Base-by-base conservation (phyloP, 2,888 invertebrate species). In the Bhutanitis thaidina region DNA sequence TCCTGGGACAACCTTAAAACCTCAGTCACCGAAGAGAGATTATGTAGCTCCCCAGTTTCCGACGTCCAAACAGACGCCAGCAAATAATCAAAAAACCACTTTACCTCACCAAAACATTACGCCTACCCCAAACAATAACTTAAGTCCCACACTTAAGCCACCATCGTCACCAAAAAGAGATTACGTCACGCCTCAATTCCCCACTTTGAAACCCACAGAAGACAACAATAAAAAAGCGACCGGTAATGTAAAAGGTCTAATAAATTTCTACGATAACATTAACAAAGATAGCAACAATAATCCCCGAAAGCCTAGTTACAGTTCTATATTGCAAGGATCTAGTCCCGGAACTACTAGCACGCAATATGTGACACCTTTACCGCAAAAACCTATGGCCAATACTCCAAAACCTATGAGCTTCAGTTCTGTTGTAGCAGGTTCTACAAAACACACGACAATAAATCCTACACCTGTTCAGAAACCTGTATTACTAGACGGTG, bases 171-270 rank as follows among this genome's bases (percentile, higher is more conserved):
- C 66, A 30, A 73, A 64, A 63, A 63, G 80, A 48, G 79, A 78
- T 57, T 80, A 74, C 49, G 71, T 80, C 12, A 67, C 73, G 0
- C 71, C 80, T 29, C 68, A 68, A 53, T 64, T 59, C 41, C 65
- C 70, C n/a, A 59, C 61, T 10, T 37, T 60, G 12, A 64, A 58
- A 51, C 61, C 69, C 12, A 4, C 45, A 14, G 55, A 57, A 54
- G 69, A 57, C 43, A 62, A 61, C 35, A 67, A 71, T 47, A 64
- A 59, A 30, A 43, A 49, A 29, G 56, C 64, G 36, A 58, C 65
- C 8, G 77, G 80, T 37, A 83, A 81, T 61, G 87, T 89, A 1
- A 80, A 86, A 61, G 88, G 85, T 55, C 67, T 89, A 10, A 61
- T 89, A 32, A 80, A 85, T 52, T 84, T 77, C 60, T 89, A 79